Percentiles rank a stretch among this genome's conserved stretches.
These are phyloP conservation scores for Marisa cornuarietis DNA, from an alignment of 1,140 invertebrate genomes.

Conservation along the genomic window DNA sequence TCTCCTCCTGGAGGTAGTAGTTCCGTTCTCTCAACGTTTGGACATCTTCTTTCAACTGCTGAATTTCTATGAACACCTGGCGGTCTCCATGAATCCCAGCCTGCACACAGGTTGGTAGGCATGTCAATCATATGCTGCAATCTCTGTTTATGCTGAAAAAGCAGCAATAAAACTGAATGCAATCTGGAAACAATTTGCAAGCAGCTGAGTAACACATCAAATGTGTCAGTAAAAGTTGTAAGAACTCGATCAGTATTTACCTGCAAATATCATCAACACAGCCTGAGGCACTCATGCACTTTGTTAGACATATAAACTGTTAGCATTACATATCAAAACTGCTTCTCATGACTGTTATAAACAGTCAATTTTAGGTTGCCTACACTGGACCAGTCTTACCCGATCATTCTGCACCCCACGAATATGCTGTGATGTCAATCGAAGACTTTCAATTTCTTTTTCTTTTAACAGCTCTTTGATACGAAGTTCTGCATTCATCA, in stretches of 20 bases:
- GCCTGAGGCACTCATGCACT: too few species aligned
- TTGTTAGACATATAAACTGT: too few species aligned
- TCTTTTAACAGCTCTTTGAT: slow-evolving; percentile 37
- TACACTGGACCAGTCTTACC: neutral
- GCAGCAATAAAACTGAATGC: too few species aligned
- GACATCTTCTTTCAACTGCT: slow-evolving; percentile 46
- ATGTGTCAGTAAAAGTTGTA: too few species aligned
- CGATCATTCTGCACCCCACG: slow-evolving; percentile 33
- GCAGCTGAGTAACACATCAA: too few species aligned
- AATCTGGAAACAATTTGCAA: too few species aligned
- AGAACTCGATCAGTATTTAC: too few species aligned
- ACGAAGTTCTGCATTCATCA: slow-evolving; percentile 38
- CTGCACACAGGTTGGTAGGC: neutral
- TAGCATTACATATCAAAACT: too few species aligned
- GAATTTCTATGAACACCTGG: slow-evolving; percentile 34
- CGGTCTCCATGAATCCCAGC: slow-evolving; percentile 28
- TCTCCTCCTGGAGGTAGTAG: slow-evolving; percentile 52
- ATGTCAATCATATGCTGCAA: too few species aligned
- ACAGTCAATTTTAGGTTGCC: neutral
- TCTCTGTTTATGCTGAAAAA: too few species aligned
- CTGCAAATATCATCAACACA: too few species aligned
- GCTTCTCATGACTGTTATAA: neutral
- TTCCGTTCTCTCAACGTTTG: slow-evolving; percentile 45
- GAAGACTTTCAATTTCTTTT: slow-evolving; percentile 45
- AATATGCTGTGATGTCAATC: slow-evolving; percentile 1